Conservation (phyloP, 2,113 vertebrate genomes). For the Vimba vimba region DNA sequence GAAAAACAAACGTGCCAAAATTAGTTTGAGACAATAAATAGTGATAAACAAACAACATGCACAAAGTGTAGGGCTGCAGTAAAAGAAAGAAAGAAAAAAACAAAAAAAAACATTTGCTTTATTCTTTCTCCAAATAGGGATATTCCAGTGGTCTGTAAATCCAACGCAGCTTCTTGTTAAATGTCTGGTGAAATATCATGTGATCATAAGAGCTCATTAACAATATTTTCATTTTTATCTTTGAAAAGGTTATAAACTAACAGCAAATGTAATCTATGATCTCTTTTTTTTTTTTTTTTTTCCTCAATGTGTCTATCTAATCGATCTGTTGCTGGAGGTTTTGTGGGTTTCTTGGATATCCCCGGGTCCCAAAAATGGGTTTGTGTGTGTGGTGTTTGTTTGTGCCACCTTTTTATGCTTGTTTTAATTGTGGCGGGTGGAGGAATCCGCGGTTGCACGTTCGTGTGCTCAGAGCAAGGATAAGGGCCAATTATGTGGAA, state of each 20-base stretch:
- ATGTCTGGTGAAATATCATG: slow-evolving; percentile 68
- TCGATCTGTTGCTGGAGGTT: slow-evolving; percentile 66
- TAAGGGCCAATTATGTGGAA: slow-evolving; percentile 58
- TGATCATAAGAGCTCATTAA: slow-evolving; percentile 74
- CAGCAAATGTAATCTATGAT: slow-evolving; percentile 10
- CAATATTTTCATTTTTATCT: slow-evolving; percentile 25
- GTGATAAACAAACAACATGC: slow-evolving; percentile 74
- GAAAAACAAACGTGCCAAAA: slow-evolving; percentile 79
- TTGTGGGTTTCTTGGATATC: slow-evolving; percentile 58
- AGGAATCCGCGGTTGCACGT: slow-evolving; percentile 64
- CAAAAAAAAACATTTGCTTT: slow-evolving; percentile 72
- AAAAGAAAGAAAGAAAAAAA: slow-evolving; percentile 52
- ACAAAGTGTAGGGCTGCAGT: slow-evolving; percentile 73
- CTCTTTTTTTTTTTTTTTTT: slow-evolving; percentile 47
- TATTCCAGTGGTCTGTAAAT: slow-evolving; percentile 70
- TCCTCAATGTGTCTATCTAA: slow-evolving; percentile 63
- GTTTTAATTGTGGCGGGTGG: slow-evolving; percentile 63
- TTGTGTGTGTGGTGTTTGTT: slow-evolving; percentile 69
- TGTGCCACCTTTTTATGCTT: slow-evolving; percentile 70
- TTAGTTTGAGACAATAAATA: slow-evolving; percentile 78
- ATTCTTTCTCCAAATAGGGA: slow-evolving; percentile 61
- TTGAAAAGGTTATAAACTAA: neutral
- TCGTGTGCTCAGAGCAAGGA: slow-evolving; percentile 67
- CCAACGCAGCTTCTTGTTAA: slow-evolving; percentile 75
- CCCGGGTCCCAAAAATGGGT: slow-evolving; percentile 56